These are phyloP conservation scores for Campopleginae sp. DNA, from an alignment of 2,888 invertebrate genomes.

Conservation along the genomic window DNA sequence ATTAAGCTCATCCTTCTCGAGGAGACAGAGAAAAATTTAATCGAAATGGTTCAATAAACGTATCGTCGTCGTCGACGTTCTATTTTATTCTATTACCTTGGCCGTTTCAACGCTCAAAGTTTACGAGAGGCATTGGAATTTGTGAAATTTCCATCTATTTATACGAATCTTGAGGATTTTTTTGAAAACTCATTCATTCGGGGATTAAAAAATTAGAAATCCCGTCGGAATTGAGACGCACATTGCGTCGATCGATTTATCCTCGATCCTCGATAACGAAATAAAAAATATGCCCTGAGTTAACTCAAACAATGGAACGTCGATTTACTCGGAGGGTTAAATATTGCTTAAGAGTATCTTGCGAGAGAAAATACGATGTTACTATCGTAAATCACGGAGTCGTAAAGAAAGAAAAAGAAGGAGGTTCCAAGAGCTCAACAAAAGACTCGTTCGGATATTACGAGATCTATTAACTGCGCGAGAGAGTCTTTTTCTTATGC, in stretches of 20 bases:
- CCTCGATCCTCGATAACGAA: not conserved
- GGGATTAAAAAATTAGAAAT: not conserved
- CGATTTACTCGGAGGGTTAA: constrained; percentile 13
- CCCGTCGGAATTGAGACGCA: not conserved
- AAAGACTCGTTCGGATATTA: constrained; percentile 51
- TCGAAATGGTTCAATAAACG: not conserved
- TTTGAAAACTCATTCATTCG: not conserved
- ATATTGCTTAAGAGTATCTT: constrained; percentile 22
- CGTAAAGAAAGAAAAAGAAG: constrained; percentile 44
- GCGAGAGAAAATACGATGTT: constrained; percentile 42
- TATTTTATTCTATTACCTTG: not conserved
- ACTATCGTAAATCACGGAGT: constrained; percentile 54
- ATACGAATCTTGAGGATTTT: not conserved
- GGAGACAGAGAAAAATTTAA: too few relatives aligned
- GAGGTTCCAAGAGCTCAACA: constrained; percentile 32
- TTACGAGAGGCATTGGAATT: constrained; percentile 1
- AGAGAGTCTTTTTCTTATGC: constrained; percentile 20
- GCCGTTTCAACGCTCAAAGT: not conserved
- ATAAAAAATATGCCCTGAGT: not conserved
- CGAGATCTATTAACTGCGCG: constrained; percentile 61
- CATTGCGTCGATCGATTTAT: not conserved
- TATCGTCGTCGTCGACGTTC: not conserved
- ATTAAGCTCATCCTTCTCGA: too few relatives aligned
- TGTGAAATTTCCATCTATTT: constrained; percentile 1
- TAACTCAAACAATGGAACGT: constrained; percentile 13